Evolutionary conservation across 2,888 invertebrate genomes (phyloP), one percentile per base, ranked within the genome.

Genomic region (Tromatobia lineatoria): DNA sequence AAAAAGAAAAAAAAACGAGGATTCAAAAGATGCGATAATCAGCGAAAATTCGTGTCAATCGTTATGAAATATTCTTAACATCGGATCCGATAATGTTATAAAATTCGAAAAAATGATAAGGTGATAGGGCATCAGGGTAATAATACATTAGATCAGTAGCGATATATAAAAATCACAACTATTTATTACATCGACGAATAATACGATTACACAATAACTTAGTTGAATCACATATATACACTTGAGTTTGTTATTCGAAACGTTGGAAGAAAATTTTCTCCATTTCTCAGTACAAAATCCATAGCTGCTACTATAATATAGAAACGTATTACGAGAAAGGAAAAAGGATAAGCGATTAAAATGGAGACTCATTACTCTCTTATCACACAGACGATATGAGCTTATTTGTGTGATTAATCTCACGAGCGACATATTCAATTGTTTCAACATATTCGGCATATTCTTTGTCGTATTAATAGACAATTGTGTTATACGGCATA

Each of bases 141-240:
- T 4, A 29, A 29, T 29, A 29, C 2, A 29, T 3, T 2, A 29
- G 29, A 23, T 15, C 54, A 69, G 38, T n/a, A 23, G 67, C 67
- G 76, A 52, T 11, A 52, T 80, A 80, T 42, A 71, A 83, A 83
- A 83, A 76, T 76, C 59, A 80, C 66, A 57, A 45, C 50, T 76
- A 76, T 83, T 83, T 80, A 80, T 79, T 82, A 69, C 52, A 45
- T 54, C 70, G 34, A 25, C 57, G 45, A 34, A 75, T 47, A 25
- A 71, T 67, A 18, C 67, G 57, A 67, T 73, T 76, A 45, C 66
- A 45, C 25, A 83, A 83, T 83, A 83, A 83, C 76, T 83, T 83
- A 83, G 66, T 59, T 47, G 59, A 80, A 80, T 83, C 73, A 76
- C 83, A 80, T 80, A 83, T 83, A 66, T 83, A 80, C 71, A 80